Evolutionary conservation across 2,113 vertebrate genomes (phyloP).

Genomic region (Holacanthus passer): DNA sequence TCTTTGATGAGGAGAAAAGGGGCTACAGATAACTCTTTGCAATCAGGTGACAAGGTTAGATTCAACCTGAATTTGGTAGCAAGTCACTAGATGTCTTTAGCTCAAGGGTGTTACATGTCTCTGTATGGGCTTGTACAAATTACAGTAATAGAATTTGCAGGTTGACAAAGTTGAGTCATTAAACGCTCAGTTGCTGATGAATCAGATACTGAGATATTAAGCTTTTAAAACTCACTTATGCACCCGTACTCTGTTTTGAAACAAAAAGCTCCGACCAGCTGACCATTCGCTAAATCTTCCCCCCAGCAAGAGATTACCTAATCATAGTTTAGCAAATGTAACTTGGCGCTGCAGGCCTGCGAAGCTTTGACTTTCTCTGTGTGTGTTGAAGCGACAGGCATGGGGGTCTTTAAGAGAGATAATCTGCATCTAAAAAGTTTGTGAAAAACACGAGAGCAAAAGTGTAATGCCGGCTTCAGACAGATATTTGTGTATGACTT

Average conservation of each 20-base stretch:
- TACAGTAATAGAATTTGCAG: background rate
- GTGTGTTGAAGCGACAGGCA: background rate
- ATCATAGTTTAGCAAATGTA: background rate
- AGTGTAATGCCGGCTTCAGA: too few relatives aligned
- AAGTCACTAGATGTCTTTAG: background rate
- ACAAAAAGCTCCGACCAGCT: background rate
- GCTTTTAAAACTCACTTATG: background rate
- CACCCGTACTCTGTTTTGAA: background rate
- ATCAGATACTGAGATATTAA: background rate
- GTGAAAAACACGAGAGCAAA: background rate
- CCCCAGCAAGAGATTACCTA: background rate
- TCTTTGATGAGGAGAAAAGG: slow-evolving; percentile 13
- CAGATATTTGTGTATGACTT: background rate
- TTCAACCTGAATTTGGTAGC: background rate
- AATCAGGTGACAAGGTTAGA: slow-evolving; percentile 13
- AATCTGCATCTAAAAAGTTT: background rate
- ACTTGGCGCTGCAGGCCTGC: background rate
- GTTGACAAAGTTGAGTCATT: background rate
- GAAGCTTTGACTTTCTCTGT: background rate
- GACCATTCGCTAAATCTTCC: background rate
- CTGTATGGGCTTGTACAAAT: background rate
- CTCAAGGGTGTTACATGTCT: background rate
- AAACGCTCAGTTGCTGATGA: background rate
- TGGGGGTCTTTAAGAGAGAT: background rate
- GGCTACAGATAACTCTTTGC: slow-evolving; percentile 1